These are phyloP conservation scores for Manacus vitellinus DNA, from an alignment of 2,113 vertebrate genomes.

Conservation along the genomic window DNA sequence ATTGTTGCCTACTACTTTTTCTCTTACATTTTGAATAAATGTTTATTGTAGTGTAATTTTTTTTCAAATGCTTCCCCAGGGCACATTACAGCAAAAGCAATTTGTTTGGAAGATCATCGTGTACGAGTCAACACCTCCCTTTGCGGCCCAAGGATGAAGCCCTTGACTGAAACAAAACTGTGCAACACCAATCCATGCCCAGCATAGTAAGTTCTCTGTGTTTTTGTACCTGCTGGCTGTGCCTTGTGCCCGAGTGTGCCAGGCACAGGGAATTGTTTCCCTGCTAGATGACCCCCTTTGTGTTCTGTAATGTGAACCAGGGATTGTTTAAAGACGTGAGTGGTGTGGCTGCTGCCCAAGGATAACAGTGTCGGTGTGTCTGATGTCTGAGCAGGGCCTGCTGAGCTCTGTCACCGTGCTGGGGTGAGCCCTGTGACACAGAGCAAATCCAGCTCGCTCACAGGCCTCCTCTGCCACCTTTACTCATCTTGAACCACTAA, in stretches of 20 bases:
- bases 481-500: conserved; percentile 53
- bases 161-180: conserved; percentile 81
- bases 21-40: background rate
- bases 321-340: background rate
- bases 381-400: background rate
- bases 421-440: conserved; percentile 27
- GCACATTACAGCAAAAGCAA: conserved; percentile 85
- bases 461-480: conserved; percentile 8
- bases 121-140: conserved; percentile 87
- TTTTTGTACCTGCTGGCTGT: background rate
- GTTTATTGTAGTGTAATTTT: background rate
- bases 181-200: conserved; percentile 94
- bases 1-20: background rate
- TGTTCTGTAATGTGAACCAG: background rate
- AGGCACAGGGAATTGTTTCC: background rate
- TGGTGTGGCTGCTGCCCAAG: background rate
- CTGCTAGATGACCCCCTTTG: background rate
- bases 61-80: conserved; percentile 72
- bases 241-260: background rate
- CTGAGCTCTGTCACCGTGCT: background rate
- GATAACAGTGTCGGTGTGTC: background rate
- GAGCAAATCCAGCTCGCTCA: background rate
- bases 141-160: conserved; percentile 81
- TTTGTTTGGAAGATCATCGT: conserved; percentile 90
- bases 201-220: conserved; percentile 84